A percentile compares a stretch with the other conserved stretches of the same genome.
phyloP scores from a whole-genome alignment of 2,797 vertebrate species.

The Podarcis lilfordi region DNA sequence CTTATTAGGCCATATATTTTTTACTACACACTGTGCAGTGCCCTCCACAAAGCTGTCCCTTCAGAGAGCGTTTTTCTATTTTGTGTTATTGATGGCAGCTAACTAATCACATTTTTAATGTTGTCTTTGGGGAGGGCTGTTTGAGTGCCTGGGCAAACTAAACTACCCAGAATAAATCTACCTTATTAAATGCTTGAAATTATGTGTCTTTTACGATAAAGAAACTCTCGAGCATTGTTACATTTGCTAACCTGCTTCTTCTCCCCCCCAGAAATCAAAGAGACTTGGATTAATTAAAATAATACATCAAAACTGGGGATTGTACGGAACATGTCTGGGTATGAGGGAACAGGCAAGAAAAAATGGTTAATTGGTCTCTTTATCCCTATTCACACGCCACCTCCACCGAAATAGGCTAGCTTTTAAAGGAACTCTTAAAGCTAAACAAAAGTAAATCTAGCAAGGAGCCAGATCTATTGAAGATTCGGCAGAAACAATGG shows the following conservation, averaged over 20 bases:
- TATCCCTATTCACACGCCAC: constrained; percentile 71
- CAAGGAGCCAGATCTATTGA: constrained; percentile 32
- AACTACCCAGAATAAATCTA: constrained; percentile 90
- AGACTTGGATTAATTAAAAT: constrained; percentile 88
- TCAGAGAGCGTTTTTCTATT: constrained; percentile 89
- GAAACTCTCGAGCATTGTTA: constrained; percentile 85
- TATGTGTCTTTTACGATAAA: constrained; percentile 87
- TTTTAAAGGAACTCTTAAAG: constrained; percentile 70
- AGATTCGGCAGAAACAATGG: constrained; percentile 58
- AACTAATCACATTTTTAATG: constrained; percentile 92
- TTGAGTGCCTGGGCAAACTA: constrained; percentile 86
- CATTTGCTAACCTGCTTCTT: constrained; percentile 84
- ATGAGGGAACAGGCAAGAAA: constrained; percentile 81
- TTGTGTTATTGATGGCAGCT: constrained; percentile 89
- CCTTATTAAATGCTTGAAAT: constrained; percentile 89
- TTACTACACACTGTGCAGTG: constrained; percentile 89
- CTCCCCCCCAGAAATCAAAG: constrained; percentile 79
- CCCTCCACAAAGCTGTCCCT: constrained; percentile 85
- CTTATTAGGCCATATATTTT: constrained; percentile 91
- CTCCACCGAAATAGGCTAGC: constrained; percentile 62
- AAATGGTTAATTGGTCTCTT: constrained; percentile 85
- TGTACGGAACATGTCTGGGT: constrained; percentile 75
- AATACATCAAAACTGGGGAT: constrained; percentile 84
- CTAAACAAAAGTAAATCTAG: constrained; percentile 57
- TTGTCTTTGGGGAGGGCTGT: constrained; percentile 86